A percentile compares a stretch with the other conserved stretches of the same genome.
Conservation (phyloP, 2,888 invertebrate genomes). For the Agrilus mali region DNA sequence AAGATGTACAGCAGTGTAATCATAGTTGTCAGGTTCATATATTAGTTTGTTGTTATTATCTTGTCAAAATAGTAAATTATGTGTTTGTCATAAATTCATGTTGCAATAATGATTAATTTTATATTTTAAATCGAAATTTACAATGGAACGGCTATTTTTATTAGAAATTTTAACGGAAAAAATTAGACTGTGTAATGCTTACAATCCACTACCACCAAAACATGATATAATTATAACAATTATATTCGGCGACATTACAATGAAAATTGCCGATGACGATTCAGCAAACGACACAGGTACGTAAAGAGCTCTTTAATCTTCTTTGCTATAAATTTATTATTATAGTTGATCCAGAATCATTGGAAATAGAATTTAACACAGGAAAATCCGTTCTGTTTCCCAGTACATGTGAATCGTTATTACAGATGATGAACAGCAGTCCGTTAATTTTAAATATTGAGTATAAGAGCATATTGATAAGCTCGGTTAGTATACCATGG, state of each 20-base stretch:
- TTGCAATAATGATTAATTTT: constrained; percentile 1
- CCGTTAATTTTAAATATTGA: constrained; percentile 40
- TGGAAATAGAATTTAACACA: constrained; percentile 33
- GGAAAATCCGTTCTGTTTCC: constrained; percentile 44
- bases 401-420: constrained; percentile 36
- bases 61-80: too few species aligned
- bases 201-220: constrained; percentile 27
- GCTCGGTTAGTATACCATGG: constrained; percentile 37
- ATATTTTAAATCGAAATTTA: constrained; percentile 4
- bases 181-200: constrained; percentile 33
- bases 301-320: constrained; percentile 5
- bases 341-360: constrained; percentile 11
- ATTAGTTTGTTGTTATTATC: too few species aligned
- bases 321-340: neutral
- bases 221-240: constrained; percentile 37
- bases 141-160: constrained; percentile 42
- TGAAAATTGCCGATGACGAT: constrained; percentile 39
- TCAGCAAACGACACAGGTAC: constrained; percentile 24
- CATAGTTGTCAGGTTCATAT: too few species aligned
- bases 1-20: too few species aligned
- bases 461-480: constrained; percentile 37
- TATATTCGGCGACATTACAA: constrained; percentile 38
- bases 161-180: constrained; percentile 44
- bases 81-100: constrained; percentile 5
- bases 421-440: constrained; percentile 34